Evolutionary conservation across 2,888 invertebrate genomes (phyloP).

Genomic region (Apotomis betuletana): DNA sequence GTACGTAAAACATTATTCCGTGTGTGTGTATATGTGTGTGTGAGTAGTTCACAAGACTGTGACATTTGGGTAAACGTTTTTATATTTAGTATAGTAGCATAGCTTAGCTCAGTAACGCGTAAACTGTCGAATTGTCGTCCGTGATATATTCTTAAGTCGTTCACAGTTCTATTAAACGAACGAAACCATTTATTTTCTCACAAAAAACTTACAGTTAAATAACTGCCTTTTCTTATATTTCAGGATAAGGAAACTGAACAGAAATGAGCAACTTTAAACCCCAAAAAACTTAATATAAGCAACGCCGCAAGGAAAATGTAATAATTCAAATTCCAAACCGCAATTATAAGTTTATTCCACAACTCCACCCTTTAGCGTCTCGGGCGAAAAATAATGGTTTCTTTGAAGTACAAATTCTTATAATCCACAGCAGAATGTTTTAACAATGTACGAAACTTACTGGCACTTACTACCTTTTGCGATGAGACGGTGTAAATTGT

Average conservation of each 20-base stretch:
- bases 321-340: constrained; percentile 29
- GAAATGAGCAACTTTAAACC: constrained; percentile 16
- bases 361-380: constrained; percentile 27
- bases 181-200: too few species aligned
- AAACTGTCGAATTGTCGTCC: too few species aligned
- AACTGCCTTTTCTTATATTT: background rate
- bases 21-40: too few species aligned
- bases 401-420: constrained; percentile 35
- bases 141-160: too few species aligned
- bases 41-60: too few species aligned
- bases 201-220: too few species aligned
- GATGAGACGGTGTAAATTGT: background rate
- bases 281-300: constrained; percentile 18
- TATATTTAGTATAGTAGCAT: too few species aligned
- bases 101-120: too few species aligned
- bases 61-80: too few species aligned
- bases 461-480: background rate
- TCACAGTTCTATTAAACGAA: too few species aligned
- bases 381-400: constrained; percentile 27
- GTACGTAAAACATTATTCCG: too few species aligned
- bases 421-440: background rate
- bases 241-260: constrained; percentile 1
- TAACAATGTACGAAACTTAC: background rate
- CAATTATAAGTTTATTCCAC: constrained; percentile 30
- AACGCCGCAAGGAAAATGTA: constrained; percentile 4